A percentile compares a stretch with the other conserved stretches of the same genome.
Evolutionary conservation across 2,113 vertebrate genomes (phyloP).

Genomic region (Bubo scandiacus): DNA sequence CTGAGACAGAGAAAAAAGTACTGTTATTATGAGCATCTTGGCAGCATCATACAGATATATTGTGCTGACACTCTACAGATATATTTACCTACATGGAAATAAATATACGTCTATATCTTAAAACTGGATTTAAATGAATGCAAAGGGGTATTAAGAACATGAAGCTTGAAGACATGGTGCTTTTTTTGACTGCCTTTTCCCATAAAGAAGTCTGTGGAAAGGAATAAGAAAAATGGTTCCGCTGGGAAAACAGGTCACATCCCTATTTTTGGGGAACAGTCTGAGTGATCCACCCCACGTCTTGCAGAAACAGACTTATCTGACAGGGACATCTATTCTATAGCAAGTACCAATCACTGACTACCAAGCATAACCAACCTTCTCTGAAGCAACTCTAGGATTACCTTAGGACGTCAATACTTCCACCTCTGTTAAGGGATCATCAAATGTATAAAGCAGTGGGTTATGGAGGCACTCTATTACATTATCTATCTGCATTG

Average conservation of each 20-base stretch:
- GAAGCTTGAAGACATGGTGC: not conserved
- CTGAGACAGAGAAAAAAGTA: constrained; percentile 19
- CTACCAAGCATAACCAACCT: not conserved
- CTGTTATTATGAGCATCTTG: constrained; percentile 6
- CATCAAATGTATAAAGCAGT: not conserved
- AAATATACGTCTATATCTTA: not conserved
- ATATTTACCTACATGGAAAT: not conserved
- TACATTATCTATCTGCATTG: not conserved
- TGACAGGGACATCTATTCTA: not conserved
- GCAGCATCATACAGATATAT: not conserved
- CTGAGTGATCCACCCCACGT: not conserved
- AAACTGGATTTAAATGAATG: not conserved
- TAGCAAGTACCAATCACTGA: not conserved
- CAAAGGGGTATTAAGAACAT: not conserved
- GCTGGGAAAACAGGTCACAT: not conserved
- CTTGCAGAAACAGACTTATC: not conserved
- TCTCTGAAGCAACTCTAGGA: not conserved
- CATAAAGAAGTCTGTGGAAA: not conserved
- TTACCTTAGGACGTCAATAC: not conserved
- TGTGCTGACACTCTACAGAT: not conserved
- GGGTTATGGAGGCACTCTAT: not conserved
- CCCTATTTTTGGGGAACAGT: not conserved
- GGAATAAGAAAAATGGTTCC: not conserved
- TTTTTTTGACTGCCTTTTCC: not conserved
- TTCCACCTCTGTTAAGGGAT: not conserved